phyloP scores from a whole-genome alignment of 2,888 invertebrate genomes.

The Antitype chi region DNA sequence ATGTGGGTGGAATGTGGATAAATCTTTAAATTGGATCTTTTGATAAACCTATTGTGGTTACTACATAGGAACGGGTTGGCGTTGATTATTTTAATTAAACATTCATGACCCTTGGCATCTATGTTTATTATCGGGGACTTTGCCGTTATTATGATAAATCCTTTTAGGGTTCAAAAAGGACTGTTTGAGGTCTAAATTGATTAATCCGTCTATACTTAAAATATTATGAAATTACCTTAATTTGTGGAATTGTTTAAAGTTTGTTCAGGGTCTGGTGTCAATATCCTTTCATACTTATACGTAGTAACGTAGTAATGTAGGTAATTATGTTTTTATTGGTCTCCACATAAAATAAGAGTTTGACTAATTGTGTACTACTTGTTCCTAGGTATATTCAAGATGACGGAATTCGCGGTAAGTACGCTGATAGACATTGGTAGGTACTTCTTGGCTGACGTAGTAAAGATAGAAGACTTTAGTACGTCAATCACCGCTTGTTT shows the following conservation, averaged over 20 bases:
- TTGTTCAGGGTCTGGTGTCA: background rate
- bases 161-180: conserved; percentile 39
- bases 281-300: background rate
- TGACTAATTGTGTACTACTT: too few relatives aligned
- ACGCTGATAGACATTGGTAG: too few relatives aligned
- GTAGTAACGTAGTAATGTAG: too few relatives aligned
- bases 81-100: conserved; percentile 64
- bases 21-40: conserved; percentile 43
- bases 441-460: too few relatives aligned
- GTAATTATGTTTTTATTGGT: background rate
- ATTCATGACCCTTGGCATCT: conserved; percentile 26
- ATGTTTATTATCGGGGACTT: conserved; percentile 39
- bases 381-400: too few relatives aligned
- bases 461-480: too few relatives aligned
- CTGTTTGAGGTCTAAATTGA: conserved; percentile 28
- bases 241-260: background rate
- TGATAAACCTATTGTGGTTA: conserved; percentile 16
- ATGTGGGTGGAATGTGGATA: conserved; percentile 12
- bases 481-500: too few relatives aligned
- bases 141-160: conserved; percentile 41
- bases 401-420: too few relatives aligned
- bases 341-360: background rate
- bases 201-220: conserved; percentile 5
- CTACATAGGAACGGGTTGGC: conserved; percentile 18
- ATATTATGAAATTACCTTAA: background rate